phyloP scores from a whole-genome alignment of 92 coral and sea anemone genomes.

The Muricea muricata region DNA sequence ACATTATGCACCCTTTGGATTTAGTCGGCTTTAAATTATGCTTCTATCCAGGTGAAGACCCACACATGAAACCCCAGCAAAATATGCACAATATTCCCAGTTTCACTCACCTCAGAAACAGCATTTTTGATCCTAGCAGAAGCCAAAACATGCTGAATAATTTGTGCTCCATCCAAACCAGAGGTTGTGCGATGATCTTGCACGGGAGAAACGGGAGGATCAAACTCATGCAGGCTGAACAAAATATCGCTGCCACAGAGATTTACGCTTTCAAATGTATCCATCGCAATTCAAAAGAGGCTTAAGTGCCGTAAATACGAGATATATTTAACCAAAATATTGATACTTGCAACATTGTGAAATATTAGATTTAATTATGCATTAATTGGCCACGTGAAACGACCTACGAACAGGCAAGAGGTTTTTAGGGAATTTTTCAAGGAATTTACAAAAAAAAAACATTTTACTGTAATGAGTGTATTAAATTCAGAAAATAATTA shows the following conservation, averaged over 20 bases:
- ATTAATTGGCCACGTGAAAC: slow-evolving; percentile 10
- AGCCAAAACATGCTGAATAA: slow-evolving; percentile 25
- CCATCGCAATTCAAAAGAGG: not conserved
- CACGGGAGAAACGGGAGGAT: slow-evolving; percentile 25
- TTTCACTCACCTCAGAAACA: slow-evolving; percentile 23
- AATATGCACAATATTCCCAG: not conserved
- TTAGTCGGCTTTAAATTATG: not conserved
- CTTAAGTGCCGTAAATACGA: not conserved
- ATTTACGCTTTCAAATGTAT: slow-evolving; percentile 15
- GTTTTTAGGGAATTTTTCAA: not conserved
- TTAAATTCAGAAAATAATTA: too few species aligned
- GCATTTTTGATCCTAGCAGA: slow-evolving; percentile 42
- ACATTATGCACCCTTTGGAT: too few species aligned
- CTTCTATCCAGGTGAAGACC: too few species aligned
- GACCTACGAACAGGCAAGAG: not conserved
- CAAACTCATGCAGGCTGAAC: slow-evolving; percentile 26
- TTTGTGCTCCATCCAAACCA: slow-evolving; percentile 22
- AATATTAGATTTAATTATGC: not conserved
- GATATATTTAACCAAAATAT: not conserved
- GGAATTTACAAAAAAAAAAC: too few species aligned
- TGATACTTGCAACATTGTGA: not conserved
- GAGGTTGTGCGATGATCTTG: not conserved
- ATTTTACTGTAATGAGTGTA: too few species aligned
- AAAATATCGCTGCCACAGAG: slow-evolving; percentile 31
- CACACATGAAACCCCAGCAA: too few species aligned